Conservation (phyloP, 1,140 invertebrate species). For the Druon quercuslanigerum region DNA sequence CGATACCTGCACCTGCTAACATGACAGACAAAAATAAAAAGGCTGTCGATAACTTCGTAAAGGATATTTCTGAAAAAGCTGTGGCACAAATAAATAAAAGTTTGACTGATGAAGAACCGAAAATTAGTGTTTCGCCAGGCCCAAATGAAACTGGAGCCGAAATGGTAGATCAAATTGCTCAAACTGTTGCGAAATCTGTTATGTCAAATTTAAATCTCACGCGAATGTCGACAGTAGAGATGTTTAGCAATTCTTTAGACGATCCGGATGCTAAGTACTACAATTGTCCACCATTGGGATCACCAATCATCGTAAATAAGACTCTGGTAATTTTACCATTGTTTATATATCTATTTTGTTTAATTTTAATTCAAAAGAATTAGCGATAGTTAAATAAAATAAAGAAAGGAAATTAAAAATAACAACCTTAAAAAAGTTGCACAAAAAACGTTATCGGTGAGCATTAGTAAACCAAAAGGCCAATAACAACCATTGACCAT, state of each 20-base stretch:
- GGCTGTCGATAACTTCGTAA: not conserved
- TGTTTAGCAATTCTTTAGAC: conserved; percentile 10
- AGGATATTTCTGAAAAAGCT: no score
- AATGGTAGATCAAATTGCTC: conserved; percentile 1
- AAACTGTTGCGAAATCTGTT: conserved; percentile 34
- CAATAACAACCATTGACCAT: no score
- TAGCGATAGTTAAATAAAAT: no score
- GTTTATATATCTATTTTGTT: not conserved
- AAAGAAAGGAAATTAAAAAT: no score
- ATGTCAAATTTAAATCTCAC: not conserved
- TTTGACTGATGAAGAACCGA: not conserved
- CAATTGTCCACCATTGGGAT: conserved; percentile 55
- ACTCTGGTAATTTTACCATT: conserved; percentile 43
- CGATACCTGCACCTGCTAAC: not conserved
- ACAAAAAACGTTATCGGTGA: no score
- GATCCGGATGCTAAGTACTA: conserved; percentile 40
- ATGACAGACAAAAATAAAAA: not conserved
- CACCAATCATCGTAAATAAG: conserved; percentile 50
- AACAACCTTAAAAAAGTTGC: no score
- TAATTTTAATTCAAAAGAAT: not conserved
- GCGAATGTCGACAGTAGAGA: conserved; percentile 19
- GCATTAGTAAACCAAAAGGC: no score
- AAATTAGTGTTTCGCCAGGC: not conserved
- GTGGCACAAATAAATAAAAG: not conserved
- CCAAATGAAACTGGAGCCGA: not conserved